Evolutionary conservation across 2,113 vertebrate genomes (phyloP).

Genomic region (Rhea americana): DNA sequence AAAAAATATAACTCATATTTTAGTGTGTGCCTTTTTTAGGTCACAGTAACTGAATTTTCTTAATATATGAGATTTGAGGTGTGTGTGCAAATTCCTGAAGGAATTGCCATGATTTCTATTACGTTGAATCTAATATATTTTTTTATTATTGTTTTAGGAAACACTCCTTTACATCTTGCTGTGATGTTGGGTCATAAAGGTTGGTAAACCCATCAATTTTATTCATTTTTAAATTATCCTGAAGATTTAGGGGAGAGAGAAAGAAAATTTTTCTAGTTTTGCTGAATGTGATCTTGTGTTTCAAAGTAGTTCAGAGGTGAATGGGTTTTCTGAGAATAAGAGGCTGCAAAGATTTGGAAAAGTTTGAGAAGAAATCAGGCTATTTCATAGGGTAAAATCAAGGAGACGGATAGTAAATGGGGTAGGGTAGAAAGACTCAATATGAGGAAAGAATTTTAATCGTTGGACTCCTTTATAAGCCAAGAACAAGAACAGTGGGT

Average conservation of each 20-base stretch:
- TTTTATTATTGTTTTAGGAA: slow-evolving; percentile 82
- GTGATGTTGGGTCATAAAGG: slow-evolving; percentile 99
- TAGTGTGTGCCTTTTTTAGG: neutral
- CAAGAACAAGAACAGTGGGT: neutral
- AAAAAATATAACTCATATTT: neutral
- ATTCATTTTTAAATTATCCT: neutral
- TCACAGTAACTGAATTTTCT: neutral
- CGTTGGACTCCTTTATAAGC: neutral
- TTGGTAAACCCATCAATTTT: slow-evolving; percentile 71
- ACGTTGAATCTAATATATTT: neutral
- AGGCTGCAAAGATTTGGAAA: rapidly evolving
- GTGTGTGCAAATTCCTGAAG: neutral
- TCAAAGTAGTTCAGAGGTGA: neutral
- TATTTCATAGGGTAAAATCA: neutral
- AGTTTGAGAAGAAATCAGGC: neutral
- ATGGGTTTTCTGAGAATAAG: neutral
- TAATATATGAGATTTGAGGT: rapidly evolving
- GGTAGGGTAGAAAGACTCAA: neutral
- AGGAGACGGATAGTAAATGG: neutral
- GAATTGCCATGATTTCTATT: neutral
- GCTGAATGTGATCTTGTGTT: neutral
- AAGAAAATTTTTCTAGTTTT: rapidly evolving
- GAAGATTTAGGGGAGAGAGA: neutral
- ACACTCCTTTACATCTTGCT: slow-evolving; percentile 97
- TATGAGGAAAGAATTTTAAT: neutral